Evolutionary conservation across 1,140 invertebrate genomes (phyloP).

Genomic region (Dreissena rostriformis): DNA sequence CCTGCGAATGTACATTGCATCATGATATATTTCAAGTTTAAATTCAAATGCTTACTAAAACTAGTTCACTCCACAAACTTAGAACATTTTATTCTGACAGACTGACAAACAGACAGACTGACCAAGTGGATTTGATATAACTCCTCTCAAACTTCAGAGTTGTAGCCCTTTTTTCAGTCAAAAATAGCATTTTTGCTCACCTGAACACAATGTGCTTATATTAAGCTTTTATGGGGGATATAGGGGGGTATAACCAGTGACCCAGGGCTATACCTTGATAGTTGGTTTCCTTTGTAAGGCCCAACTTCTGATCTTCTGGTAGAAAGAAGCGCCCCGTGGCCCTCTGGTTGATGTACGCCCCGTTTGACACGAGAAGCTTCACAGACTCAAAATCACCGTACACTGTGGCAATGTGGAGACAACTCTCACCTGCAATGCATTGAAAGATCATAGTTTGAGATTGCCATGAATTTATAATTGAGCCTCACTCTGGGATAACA

Average conservation of each 20-base stretch:
- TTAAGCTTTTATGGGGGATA: too few species aligned
- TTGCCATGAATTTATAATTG: too few species aligned
- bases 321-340: constrained; percentile 93
- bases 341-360: constrained; percentile 94
- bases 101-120: too few species aligned
- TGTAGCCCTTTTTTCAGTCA: neutral
- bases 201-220: too few species aligned
- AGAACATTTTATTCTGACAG: too few species aligned
- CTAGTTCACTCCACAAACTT: too few species aligned
- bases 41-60: too few species aligned
- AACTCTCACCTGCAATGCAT: constrained; percentile 88
- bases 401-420: constrained; percentile 97
- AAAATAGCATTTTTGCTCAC: neutral
- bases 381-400: constrained; percentile 98
- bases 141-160: neutral
- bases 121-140: too few species aligned
- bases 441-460: too few species aligned
- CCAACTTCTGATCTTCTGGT: constrained; percentile 92
- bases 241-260: neutral
- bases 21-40: too few species aligned
- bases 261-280: constrained; percentile 87
- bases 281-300: constrained; percentile 89
- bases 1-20: too few species aligned
- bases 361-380: constrained; percentile 93
- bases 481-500: too few species aligned